Evolutionary conservation across 2,113 vertebrate species (phyloP).

Genomic region (Lepus timidus): DNA sequence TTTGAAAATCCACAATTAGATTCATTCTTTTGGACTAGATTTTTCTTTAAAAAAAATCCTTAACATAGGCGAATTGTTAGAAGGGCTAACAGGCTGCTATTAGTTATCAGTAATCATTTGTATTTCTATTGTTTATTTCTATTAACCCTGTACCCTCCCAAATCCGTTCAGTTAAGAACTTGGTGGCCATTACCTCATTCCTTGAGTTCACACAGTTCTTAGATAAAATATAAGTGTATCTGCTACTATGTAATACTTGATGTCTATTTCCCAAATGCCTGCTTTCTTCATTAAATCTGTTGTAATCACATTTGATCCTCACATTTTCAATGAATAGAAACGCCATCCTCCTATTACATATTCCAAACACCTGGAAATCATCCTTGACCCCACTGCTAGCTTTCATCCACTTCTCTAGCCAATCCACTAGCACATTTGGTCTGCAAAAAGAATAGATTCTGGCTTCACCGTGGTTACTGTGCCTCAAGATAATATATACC

Average conservation of each 20-base stretch:
- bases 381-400: neutral
- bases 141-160: neutral
- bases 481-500: neutral
- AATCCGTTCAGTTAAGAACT: neutral
- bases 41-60: neutral
- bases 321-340: neutral
- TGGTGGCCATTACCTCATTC: neutral
- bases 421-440: neutral
- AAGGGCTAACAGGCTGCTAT: neutral
- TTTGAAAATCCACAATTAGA: constrained; percentile 49
- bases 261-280: neutral
- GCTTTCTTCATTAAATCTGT: neutral
- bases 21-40: neutral
- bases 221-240: neutral
- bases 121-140: neutral
- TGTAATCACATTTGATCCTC: neutral
- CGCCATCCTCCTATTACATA: neutral
- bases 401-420: neutral
- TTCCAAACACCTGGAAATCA: neutral
- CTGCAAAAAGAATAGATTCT: neutral
- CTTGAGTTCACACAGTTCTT: neutral
- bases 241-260: neutral
- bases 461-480: neutral
- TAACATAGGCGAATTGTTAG: constrained; percentile 12
- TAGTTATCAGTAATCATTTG: neutral